phyloP scores from a whole-genome alignment of 2,888 invertebrate species.

The Andrena fulva region DNA sequence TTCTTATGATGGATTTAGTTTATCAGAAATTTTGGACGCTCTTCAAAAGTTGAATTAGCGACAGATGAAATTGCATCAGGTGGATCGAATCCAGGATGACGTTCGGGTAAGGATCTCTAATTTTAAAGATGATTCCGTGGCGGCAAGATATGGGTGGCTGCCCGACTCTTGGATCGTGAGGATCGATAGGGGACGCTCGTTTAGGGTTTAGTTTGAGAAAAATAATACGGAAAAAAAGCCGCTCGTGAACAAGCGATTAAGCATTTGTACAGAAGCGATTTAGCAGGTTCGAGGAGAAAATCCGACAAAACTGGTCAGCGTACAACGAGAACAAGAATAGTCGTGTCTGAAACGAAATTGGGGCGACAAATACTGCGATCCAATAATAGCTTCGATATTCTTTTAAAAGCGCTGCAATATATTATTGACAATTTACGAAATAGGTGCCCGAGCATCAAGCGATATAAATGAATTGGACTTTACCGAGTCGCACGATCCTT shows the following conservation, averaged over 20 bases:
- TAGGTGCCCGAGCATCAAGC: background rate
- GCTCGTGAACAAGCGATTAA: constrained; percentile 56
- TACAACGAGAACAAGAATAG: constrained; percentile 26
- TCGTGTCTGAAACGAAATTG: constrained; percentile 4
- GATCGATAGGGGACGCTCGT: constrained; percentile 14
- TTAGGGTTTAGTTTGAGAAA: constrained; percentile 47
- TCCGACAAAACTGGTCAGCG: constrained; percentile 33
- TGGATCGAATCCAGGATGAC: constrained; percentile 49
- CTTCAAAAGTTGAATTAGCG: constrained; percentile 27
- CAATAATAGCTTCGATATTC: background rate
- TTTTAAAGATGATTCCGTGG: constrained; percentile 45
- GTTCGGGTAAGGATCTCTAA: constrained; percentile 44
- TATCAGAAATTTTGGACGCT: constrained; percentile 27
- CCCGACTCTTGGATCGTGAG: background rate
- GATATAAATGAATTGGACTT: background rate
- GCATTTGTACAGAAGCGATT: constrained; percentile 53
- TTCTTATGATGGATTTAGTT: background rate
- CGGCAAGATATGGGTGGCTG: constrained; percentile 10
- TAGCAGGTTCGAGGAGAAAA: constrained; percentile 50
- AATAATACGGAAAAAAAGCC: constrained; percentile 32
- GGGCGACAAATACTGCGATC: background rate
- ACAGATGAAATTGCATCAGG: constrained; percentile 7
- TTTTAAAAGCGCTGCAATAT: background rate
- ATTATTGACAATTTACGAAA: background rate
- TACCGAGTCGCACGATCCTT: constrained; percentile 8